Conservation (phyloP, 2,888 invertebrate genomes). For the Scaptomyza cyrtandrae region DNA sequence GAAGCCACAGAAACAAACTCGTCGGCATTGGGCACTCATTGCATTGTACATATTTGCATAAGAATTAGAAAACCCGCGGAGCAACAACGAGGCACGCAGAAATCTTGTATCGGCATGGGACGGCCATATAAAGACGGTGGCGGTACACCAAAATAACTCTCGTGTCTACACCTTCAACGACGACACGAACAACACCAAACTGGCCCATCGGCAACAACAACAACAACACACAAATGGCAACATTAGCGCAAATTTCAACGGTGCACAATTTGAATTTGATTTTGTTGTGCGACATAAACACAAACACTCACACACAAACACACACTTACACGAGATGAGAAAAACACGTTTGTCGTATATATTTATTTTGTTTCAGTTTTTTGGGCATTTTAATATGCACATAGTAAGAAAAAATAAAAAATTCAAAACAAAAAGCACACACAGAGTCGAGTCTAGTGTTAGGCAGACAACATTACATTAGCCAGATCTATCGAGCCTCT, state of each 20-base stretch:
- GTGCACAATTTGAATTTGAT: constrained; percentile 76
- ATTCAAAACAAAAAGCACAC: constrained; percentile 27
- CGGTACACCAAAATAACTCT: constrained; percentile 72
- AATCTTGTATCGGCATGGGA: constrained; percentile 60
- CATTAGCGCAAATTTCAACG: constrained; percentile 80
- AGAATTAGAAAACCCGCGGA: constrained; percentile 71
- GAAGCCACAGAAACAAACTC: constrained; percentile 41
- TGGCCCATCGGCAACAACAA: constrained; percentile 63
- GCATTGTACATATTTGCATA: constrained; percentile 71
- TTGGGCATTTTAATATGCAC: constrained; percentile 65
- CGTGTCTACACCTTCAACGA: constrained; percentile 66
- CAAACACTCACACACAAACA: constrained; percentile 4
- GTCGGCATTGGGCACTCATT: constrained; percentile 30
- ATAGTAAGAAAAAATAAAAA: constrained; percentile 32
- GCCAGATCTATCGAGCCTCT: constrained; percentile 44
- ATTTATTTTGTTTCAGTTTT: constrained; percentile 73
- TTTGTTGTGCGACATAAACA: constrained; percentile 63
- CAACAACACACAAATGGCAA: constrained; percentile 71
- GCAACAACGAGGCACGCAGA: constrained; percentile 61
- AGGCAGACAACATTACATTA: constrained; percentile 56
- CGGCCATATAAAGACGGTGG: constrained; percentile 32
- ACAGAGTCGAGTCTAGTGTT: constrained; percentile 26
- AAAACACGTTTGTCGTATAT: constrained; percentile 71
- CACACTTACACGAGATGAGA: constrained; percentile 36
- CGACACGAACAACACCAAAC: constrained; percentile 60